Conservation (phyloP, 2,888 invertebrate genomes). For the Bugulina stolonifera region DNA sequence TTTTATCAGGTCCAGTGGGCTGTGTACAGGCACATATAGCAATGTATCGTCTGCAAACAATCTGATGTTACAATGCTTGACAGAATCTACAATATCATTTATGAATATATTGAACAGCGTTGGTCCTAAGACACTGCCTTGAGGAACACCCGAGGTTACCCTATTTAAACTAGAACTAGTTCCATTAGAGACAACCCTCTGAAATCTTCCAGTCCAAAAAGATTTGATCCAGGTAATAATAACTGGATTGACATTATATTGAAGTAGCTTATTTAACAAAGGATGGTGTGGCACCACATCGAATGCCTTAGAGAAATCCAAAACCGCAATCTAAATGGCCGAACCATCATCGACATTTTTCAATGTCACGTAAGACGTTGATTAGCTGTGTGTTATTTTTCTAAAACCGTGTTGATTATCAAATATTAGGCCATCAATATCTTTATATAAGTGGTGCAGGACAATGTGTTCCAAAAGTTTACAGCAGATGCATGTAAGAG, state of each 20-base stretch:
- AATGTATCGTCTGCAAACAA: not conserved
- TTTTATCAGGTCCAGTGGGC: too few species aligned
- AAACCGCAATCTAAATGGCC: too few species aligned
- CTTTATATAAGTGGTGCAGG: too few species aligned
- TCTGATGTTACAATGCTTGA: not conserved
- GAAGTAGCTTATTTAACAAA: not conserved
- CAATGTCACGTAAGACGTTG: too few species aligned
- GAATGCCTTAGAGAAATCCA: not conserved
- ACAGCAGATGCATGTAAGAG: too few species aligned
- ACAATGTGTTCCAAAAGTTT: too few species aligned
- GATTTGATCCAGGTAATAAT: not conserved
- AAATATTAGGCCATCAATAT: too few species aligned
- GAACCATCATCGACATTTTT: too few species aligned
- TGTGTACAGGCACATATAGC: not conserved
- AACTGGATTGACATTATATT: not conserved
- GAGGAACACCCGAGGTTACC: not conserved
- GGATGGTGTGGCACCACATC: not conserved
- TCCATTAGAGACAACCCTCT: not conserved
- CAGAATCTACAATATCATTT: not conserved
- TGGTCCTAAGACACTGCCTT: not conserved
- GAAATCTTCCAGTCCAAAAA: not conserved
- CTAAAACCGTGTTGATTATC: too few species aligned
- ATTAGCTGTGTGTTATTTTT: too few species aligned
- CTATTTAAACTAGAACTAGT: not conserved
- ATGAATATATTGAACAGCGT: not conserved